Conservation (phyloP, 2,797 vertebrate genomes). For the Ceryle rudis region DNA sequence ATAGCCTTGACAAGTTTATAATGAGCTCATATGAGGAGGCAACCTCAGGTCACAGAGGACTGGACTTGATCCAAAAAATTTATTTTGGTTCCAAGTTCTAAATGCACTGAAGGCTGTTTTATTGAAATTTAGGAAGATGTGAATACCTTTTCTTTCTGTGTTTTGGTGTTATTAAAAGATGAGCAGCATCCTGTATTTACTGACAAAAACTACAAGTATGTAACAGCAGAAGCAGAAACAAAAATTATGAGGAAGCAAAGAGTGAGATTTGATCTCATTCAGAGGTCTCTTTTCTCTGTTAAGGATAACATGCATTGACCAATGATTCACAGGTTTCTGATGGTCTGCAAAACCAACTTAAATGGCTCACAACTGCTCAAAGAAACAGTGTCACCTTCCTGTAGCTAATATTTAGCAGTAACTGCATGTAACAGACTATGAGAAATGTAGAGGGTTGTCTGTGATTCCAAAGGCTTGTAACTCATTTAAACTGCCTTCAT, state of each 20-base stretch:
- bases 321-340: neutral
- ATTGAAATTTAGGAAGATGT: neutral
- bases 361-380: neutral
- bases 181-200: neutral
- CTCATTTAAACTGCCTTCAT: neutral
- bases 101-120: neutral
- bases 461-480: neutral
- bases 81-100: neutral
- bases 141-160: neutral
- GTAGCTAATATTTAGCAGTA: neutral
- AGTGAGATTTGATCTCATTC: neutral
- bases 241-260: neutral
- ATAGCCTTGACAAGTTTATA: slow-evolving; percentile 26
- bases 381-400: neutral
- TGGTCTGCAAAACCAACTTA: neutral
- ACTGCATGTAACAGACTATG: neutral
- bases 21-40: neutral
- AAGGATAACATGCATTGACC: neutral
- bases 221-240: neutral
- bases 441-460: neutral
- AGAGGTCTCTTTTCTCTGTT: neutral
- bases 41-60: neutral
- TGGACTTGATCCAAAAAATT: neutral
- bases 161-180: neutral
- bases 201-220: neutral